Conservation (phyloP, 1,140 invertebrate genomes). For the Phymastichus coffea region DNA sequence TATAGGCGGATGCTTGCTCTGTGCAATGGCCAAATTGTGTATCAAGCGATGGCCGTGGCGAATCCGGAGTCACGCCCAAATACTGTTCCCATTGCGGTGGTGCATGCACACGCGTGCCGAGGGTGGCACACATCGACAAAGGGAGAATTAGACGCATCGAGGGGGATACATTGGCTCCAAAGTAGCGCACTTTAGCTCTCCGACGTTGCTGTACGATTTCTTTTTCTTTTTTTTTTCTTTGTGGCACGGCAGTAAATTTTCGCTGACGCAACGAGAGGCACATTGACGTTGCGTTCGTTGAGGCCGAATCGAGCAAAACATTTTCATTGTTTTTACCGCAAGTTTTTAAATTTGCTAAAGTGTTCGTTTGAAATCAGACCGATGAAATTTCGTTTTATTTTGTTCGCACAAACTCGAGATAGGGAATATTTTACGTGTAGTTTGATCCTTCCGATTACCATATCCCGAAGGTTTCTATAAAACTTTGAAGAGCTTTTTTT, state of each 20-base stretch:
- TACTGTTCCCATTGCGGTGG: conserved; percentile 50
- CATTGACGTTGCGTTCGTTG: not conserved
- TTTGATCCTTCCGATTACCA: too few relatives aligned
- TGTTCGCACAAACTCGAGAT: too few relatives aligned
- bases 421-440: too few relatives aligned
- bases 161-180: conserved; percentile 12
- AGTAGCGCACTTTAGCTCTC: conserved; percentile 6
- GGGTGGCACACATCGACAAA: conserved; percentile 7
- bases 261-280: not conserved
- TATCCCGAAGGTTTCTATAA: too few relatives aligned
- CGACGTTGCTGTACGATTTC: conserved; percentile 6
- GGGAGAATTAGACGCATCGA: conserved; percentile 21
- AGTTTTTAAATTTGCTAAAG: too few relatives aligned
- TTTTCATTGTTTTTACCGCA: too few relatives aligned
- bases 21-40: conserved; percentile 8
- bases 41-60: conserved; percentile 38
- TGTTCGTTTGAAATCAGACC: too few relatives aligned
- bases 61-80: conserved; percentile 52
- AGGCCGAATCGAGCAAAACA: not conserved
- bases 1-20: conserved; percentile 12
- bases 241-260: conserved; percentile 8
- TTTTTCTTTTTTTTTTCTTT: not conserved
- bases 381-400: too few relatives aligned
- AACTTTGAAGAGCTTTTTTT: too few relatives aligned
- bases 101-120: too few relatives aligned